Evolutionary conservation across 35 echinoderm and acorn worm species (phyloP), one percentile per base, ranked within the genome.

Genomic region (Patiria miniata): DNA sequence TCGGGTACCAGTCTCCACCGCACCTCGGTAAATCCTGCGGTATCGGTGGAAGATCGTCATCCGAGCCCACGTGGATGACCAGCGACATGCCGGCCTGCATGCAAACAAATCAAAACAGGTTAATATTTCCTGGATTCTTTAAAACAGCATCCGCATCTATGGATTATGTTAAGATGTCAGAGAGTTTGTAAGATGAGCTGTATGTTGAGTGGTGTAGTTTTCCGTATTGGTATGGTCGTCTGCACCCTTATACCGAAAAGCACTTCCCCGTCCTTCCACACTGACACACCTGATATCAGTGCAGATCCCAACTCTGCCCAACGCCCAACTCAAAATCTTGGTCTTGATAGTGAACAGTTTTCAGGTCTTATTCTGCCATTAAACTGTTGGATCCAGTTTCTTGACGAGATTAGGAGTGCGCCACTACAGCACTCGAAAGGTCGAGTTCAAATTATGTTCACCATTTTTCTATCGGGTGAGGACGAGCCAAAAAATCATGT

Each of bases 1-100:
- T 10, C 2, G 23, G 65, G 26, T 73, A 15, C 65, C 65, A 73
- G 65, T 73, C 65, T 26, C 65, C 65, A 32, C 89, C 82, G 84
- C 96, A 99, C 7, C 86, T 86, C 39, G 96, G 96, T 77, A 99
- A 94, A 59, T 94, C 83, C 16, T 83, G 83, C 8, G 96, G 96
- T n/a, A 44, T 81, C 26, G 83, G 37, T 17, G 96, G 96, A 34
- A 95, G 61, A 50, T 95, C 92, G 1, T 69, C 79, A 42, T 99
- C 90, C 15, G 68, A 19, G 52, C 96, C 96, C 30, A 94, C 89
- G 36, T 95, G 89, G 42, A 99, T 87, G 0, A 99, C 61, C 26
- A 99, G 37, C 15, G 77, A 52, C 96, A 99, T 99, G 5, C 95
- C 95, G 32, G 89, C 91, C 95, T 98, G 83, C 6, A 77, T 79